Conservation (phyloP, 2,888 invertebrate species). For the Clitarchus hookeri region DNA sequence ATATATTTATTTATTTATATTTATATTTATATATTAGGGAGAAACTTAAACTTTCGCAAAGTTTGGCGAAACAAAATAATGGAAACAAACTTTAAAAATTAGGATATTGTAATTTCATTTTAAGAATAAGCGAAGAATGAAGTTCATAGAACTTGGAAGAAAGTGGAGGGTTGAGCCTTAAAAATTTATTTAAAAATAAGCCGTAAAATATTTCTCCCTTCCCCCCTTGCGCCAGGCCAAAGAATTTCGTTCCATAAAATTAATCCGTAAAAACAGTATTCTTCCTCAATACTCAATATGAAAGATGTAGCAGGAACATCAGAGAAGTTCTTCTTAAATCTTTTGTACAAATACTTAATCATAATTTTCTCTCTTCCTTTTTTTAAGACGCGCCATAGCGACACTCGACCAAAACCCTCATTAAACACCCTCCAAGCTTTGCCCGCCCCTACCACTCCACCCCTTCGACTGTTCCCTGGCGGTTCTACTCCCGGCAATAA, state of each 20-base stretch:
- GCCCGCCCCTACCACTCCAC: constrained; percentile 25
- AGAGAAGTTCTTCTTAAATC: background rate
- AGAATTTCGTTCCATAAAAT: background rate
- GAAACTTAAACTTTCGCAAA: too few species aligned
- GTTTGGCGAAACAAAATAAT: too few species aligned
- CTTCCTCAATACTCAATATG: background rate
- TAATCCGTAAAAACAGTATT: background rate
- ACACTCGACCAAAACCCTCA: constrained; percentile 2
- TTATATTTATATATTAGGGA: too few species aligned
- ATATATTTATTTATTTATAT: too few species aligned
- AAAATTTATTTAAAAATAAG: too few species aligned
- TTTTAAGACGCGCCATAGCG: background rate
- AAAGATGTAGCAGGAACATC: background rate
- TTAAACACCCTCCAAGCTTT: background rate
- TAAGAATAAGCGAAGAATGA: too few species aligned
- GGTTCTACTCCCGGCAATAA: constrained; percentile 34
- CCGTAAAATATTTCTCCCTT: too few species aligned
- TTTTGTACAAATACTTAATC: background rate
- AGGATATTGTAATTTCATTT: too few species aligned
- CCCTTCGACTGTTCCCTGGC: constrained; percentile 5
- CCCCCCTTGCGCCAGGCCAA: too few species aligned
- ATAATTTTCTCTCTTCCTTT: constrained; percentile 6
- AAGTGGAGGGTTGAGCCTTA: too few species aligned
- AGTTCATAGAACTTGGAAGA: too few species aligned
- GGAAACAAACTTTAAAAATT: too few species aligned